Evolutionary conservation across 2,888 invertebrate species (phyloP).

Genomic region (Drosophila incognita): DNA sequence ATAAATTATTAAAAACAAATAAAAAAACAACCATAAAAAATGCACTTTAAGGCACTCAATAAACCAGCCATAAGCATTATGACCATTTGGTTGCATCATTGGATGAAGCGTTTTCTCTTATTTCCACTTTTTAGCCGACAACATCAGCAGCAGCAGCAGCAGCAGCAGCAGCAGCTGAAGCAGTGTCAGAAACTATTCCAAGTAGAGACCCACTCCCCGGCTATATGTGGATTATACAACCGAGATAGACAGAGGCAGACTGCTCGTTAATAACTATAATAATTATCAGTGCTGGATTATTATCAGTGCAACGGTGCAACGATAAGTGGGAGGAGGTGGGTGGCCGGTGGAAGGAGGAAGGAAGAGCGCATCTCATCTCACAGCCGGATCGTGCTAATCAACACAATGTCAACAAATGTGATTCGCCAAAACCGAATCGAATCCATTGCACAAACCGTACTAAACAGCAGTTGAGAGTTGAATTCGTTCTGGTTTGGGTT

Average conservation of each 20-base stretch:
- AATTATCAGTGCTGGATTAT: constrained; percentile 70
- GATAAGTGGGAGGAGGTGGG: constrained; percentile 27
- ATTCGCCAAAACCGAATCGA: constrained; percentile 45
- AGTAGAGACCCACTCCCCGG: constrained; percentile 2
- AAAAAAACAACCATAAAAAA: background rate
- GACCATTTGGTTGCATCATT: constrained; percentile 1
- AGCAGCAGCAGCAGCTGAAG: background rate
- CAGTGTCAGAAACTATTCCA: background rate
- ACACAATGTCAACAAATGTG: constrained; percentile 61
- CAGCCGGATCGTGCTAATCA: constrained; percentile 33
- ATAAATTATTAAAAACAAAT: background rate
- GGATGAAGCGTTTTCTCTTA: constrained; percentile 23
- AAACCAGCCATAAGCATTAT: constrained; percentile 5
- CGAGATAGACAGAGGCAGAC: constrained; percentile 38
- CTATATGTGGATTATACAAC: constrained; percentile 46
- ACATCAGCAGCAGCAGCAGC: constrained; percentile 17
- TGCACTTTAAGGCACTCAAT: background rate
- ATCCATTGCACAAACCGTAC: constrained; percentile 60
- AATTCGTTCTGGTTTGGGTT: constrained; percentile 30
- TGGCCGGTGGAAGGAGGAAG: constrained; percentile 12
- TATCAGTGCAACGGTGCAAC: constrained; percentile 60
- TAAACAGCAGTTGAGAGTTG: constrained; percentile 55
- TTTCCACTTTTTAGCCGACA: constrained; percentile 18
- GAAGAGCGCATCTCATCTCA: constrained; percentile 20
- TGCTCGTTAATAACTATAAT: constrained; percentile 41